Evolutionary conservation across 2,797 vertebrate species (phyloP).

Genomic region (Poeciliopsis paucimaculata): DNA sequence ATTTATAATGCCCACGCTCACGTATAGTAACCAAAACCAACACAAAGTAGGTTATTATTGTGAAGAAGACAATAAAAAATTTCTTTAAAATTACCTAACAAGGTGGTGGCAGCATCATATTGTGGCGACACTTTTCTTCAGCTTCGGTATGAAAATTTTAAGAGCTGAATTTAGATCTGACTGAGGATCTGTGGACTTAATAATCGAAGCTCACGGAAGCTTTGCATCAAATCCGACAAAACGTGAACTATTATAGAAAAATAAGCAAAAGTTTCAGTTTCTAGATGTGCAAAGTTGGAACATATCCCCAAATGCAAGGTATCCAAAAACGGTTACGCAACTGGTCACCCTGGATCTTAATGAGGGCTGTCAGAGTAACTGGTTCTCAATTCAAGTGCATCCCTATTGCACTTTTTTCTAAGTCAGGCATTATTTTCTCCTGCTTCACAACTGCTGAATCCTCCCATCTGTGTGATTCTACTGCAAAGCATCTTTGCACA

Average conservation of each 20-base stretch:
- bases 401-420: background rate
- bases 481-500: background rate
- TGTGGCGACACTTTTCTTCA: background rate
- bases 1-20: background rate
- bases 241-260: background rate
- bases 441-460: background rate
- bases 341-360: background rate
- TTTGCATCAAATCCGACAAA: background rate
- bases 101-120: background rate
- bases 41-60: background rate
- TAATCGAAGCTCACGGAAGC: background rate
- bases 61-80: background rate
- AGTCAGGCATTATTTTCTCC: background rate
- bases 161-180: background rate
- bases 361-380: background rate
- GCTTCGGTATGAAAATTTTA: background rate
- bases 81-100: background rate
- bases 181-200: background rate
- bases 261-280: background rate
- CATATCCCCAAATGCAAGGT: background rate
- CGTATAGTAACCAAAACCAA: background rate
- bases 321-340: background rate
- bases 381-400: background rate
- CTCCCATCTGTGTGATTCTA: background rate
- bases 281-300: background rate